Evolutionary conservation across 2,113 vertebrate genomes (phyloP).

Genomic region (Aythya baeri): DNA sequence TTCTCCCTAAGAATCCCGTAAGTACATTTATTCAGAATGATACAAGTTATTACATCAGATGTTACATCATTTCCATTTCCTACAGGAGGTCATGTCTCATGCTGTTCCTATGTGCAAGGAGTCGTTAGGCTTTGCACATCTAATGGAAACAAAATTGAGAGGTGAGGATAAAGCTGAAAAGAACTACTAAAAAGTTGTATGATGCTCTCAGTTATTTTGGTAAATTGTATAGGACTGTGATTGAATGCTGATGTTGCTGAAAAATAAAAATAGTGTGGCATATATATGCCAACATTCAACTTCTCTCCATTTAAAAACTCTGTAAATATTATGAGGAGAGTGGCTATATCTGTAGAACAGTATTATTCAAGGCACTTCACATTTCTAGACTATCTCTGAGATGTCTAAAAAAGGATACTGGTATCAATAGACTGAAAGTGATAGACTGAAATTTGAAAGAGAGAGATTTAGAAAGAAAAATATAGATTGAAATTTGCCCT

Average conservation of each 20-base stretch:
- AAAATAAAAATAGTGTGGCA: neutral
- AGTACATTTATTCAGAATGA: neutral
- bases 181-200: neutral
- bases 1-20: neutral
- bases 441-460: neutral
- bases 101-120: neutral
- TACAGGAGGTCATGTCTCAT: neutral
- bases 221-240: rapidly evolving
- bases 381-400: neutral
- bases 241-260: neutral
- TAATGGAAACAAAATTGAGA: neutral
- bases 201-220: neutral
- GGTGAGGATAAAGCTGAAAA: neutral
- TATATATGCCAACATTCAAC: neutral
- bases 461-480: neutral
- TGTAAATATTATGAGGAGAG: neutral
- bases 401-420: neutral
- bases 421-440: neutral
- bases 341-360: neutral
- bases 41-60: neutral
- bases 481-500: neutral
- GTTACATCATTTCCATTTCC: neutral
- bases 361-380: neutral
- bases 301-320: neutral
- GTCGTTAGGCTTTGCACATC: neutral